Conservation (phyloP, 2,113 vertebrate genomes). For the Phalacrocorax pelagicus region DNA sequence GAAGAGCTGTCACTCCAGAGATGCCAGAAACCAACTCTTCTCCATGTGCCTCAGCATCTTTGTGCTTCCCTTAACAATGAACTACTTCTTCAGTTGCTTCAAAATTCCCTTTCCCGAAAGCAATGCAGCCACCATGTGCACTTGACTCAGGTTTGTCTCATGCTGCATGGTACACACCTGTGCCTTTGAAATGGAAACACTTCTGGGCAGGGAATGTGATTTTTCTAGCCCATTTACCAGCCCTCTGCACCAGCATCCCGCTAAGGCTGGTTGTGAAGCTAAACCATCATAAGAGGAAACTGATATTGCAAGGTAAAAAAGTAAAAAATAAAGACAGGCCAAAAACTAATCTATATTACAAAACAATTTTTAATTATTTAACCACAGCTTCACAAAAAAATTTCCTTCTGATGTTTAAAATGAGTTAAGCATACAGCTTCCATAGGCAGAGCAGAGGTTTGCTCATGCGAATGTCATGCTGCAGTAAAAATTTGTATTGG, state of each 20-base stretch:
- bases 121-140: rapidly evolving
- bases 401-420: not conserved
- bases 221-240: not conserved
- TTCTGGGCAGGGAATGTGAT: not conserved
- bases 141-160: not conserved
- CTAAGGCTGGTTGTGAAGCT: not conserved
- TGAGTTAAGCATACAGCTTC: not conserved
- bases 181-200: not conserved
- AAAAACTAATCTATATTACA: not conserved
- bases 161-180: not conserved
- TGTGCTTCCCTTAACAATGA: not conserved
- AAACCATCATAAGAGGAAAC: not conserved
- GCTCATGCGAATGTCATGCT: not conserved
- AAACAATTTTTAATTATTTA: not conserved
- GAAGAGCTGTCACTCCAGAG: not conserved
- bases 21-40: not conserved
- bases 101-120: not conserved
- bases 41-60: not conserved
- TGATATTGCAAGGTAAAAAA: not conserved
- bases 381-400: not conserved
- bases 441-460: not conserved
- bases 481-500: not conserved
- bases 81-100: not conserved
- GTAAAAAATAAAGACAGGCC: not conserved
- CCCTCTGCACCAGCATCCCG: not conserved